Evolutionary conservation across 2,113 vertebrate genomes (phyloP).

Genomic region (western clawed frog (Xenopus tropicalis)): UCB_Xtro_10.0 CM004446.2:127367501-127368000

Average conservation of each 20-base stretch:
- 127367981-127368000: conserved; percentile 90
- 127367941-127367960: conserved; percentile 40
- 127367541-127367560: no score
- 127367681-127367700: no score
- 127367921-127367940: neutral
- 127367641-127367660: neutral
- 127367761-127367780: neutral
- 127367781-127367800: neutral
- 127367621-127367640: neutral
- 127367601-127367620: no score
- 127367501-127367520: no score
- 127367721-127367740: neutral
- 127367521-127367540: no score
- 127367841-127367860: no score
- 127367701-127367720: neutral
- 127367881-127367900: neutral
- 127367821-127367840: no score
- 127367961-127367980: conserved; percentile 83
- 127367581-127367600: no score
- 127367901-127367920: neutral
- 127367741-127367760: neutral
- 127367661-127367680: no score
- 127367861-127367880: neutral
- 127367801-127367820: no score
- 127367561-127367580: no score